Evolutionary conservation across 2,113 vertebrate genomes (phyloP).

Genomic region (Notechis scutatus): DNA sequence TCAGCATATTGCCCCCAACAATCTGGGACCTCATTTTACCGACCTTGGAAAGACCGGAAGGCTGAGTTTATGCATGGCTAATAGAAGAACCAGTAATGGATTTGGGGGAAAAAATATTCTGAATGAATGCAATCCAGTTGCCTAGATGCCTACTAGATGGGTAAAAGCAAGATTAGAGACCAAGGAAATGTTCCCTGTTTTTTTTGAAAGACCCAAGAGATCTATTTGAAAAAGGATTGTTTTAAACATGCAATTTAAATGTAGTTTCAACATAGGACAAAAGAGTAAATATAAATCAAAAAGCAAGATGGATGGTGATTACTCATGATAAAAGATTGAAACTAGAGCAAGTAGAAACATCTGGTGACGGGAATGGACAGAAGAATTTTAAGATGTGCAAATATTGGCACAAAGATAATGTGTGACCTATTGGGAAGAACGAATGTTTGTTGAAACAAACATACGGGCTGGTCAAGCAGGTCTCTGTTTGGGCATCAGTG

Average conservation of each 20-base stretch:
- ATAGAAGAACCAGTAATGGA: neutral
- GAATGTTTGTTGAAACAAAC: neutral
- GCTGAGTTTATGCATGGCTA: neutral
- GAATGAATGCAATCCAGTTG: neutral
- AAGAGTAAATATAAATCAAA: neutral
- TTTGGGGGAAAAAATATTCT: neutral
- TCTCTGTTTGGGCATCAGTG: neutral
- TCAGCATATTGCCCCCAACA: no score
- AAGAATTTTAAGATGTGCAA: neutral
- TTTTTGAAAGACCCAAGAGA: neutral
- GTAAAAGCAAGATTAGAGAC: neutral
- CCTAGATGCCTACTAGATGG: neutral
- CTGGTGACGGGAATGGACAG: neutral
- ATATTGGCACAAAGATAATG: neutral
- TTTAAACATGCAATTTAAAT: neutral
- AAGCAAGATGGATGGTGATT: neutral
- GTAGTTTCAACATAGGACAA: neutral
- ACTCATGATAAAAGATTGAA: neutral
- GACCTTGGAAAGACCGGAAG: no score
- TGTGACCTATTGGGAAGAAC: neutral
- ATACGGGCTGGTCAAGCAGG: neutral
- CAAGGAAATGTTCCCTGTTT: neutral
- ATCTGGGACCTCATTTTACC: no score
- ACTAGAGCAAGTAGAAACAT: neutral
- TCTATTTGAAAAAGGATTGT: neutral